Base-by-base conservation (phyloP, 1,140 invertebrate genomes). In the Dendroctonus ponderosae region DNA sequence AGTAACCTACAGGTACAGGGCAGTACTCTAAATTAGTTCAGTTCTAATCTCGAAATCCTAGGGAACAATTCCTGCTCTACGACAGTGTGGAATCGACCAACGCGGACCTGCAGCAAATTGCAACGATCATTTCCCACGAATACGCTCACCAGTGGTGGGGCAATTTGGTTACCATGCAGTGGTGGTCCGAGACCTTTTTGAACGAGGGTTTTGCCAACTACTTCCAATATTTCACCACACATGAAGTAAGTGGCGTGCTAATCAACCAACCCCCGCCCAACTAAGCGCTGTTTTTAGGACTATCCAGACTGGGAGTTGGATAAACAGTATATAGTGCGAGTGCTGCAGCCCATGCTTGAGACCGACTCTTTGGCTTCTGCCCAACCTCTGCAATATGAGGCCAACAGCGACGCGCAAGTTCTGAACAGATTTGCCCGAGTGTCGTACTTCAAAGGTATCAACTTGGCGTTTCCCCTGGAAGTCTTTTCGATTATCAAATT, bases 1-100 rank as follows among this genome's bases (percentile, higher is more conserved):
- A 0, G 87, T 97, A n/a, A 97, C 92, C 2, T 98, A 92, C 79
- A 87, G 90, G 92, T 89, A 26, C 61, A 72, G 87, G 87, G 0
- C 80, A 84, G 69, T 89, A 85, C 66, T 85, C 87, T 68, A 81
- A 87, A 7, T 2, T 5, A 15, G 50, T 4, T 52, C 7, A 2
- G 26, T 11, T 12, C 12, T 12, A 46, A 11, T 46, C 9, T 2
- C 1, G 9, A 52, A n/a, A 8, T 71, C 67, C 44, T 64, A 86
- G 88, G 60, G 87, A 90, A 73, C 80, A 80, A 5, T 80, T 81
- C 44, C 73, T 90, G 7, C 77, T 89, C 63, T 84, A 81, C 14
- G 75, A 87, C 26, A 72, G 78, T 11, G 75, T 74, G 0, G 82
- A 82, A 7, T 73, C 80, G 0, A 83, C 80, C 0, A 82, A 79